Conservation (phyloP, 2,888 invertebrate genomes). For the Corbicula japonica region DNA sequence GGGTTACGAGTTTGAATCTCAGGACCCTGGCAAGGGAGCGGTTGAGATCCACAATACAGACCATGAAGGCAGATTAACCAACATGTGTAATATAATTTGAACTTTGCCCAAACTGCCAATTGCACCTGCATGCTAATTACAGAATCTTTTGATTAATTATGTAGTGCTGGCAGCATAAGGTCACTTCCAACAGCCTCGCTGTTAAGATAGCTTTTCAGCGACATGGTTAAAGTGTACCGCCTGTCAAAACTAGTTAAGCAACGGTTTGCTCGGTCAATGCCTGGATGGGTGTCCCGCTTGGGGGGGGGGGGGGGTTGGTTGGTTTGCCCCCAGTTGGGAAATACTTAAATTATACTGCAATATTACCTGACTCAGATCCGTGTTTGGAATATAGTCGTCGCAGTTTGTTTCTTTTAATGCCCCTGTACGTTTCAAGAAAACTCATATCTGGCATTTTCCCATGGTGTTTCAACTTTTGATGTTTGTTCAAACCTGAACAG, state of each 20-base stretch:
- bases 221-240: background rate
- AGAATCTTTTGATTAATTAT: too few species aligned
- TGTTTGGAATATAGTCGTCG: constrained; percentile 87
- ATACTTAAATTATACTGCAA: constrained; percentile 88
- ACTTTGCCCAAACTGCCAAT: too few species aligned
- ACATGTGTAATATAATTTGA: too few species aligned
- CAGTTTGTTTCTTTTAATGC: constrained; percentile 6
- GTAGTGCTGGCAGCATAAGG: too few species aligned
- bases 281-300: too few species aligned
- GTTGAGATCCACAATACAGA: too few species aligned
- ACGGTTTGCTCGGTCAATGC: background rate
- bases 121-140: too few species aligned
- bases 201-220: background rate
- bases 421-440: background rate
- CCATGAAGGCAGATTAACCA: too few species aligned
- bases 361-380: constrained; percentile 91
- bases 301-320: too few species aligned
- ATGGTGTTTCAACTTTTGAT: constrained; percentile 22
- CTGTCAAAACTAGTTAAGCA: background rate
- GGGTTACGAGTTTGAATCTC: too few species aligned
- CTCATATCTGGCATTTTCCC: constrained; percentile 23
- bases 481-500: constrained; percentile 39
- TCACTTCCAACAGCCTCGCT: background rate
- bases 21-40: too few species aligned
- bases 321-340: background rate